These are phyloP conservation scores for Protosalanx chinensis DNA, from an alignment of 2,797 vertebrate genomes.

Conservation along the genomic window DNA sequence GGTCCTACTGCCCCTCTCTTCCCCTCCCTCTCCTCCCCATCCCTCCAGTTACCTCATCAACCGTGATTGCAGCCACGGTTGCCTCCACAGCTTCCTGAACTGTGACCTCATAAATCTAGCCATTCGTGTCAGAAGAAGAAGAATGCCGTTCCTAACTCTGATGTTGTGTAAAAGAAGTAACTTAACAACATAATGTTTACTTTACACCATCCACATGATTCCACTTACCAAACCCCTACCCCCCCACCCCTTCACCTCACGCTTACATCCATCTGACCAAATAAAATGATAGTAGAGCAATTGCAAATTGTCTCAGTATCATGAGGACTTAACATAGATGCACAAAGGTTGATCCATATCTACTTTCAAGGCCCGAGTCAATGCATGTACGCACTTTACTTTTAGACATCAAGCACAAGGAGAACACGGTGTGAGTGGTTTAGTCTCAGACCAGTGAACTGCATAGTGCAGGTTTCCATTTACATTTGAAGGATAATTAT, in stretches of 20 bases:
- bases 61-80: neutral
- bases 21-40: neutral
- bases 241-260: slow-evolving; percentile 24
- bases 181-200: neutral
- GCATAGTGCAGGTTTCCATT: too few species aligned
- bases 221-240: neutral
- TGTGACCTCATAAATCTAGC: slow-evolving; percentile 17
- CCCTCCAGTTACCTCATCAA: slow-evolving; percentile 51
- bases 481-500: too few species aligned
- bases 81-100: neutral
- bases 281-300: slow-evolving; percentile 70
- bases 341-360: neutral
- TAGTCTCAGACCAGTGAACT: too few species aligned
- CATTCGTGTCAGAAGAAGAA: neutral
- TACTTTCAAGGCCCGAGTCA: neutral
- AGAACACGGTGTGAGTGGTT: too few species aligned
- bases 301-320: slow-evolving; percentile 62
- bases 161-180: slow-evolving; percentile 1
- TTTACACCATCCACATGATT: neutral
- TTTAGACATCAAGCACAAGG: neutral
- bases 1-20: neutral
- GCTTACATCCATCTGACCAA: slow-evolving; percentile 45
- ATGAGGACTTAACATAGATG: slow-evolving; percentile 49
- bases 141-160: neutral
- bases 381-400: slow-evolving; percentile 1